Evolutionary conservation across 2,113 vertebrate species (phyloP).

Genomic region (Hoplias malabaricus): DNA sequence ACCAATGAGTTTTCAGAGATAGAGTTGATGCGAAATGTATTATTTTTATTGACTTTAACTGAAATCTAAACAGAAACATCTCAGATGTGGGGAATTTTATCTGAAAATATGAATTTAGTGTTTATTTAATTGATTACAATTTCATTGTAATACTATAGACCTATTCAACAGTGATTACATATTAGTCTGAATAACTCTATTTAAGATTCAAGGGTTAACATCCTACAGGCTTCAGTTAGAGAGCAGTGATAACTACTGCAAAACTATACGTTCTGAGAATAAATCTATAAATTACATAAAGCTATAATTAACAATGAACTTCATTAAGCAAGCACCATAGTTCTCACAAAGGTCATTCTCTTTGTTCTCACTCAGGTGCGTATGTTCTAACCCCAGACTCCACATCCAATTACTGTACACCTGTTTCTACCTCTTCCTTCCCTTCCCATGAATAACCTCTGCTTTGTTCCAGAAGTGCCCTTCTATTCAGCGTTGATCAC

Average conservation of each 20-base stretch:
- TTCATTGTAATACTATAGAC: no score
- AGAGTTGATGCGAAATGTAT: no score
- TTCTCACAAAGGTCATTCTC: constrained; percentile 27
- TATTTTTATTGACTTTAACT: no score
- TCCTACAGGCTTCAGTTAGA: neutral
- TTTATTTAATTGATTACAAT: no score
- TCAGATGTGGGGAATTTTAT: no score
- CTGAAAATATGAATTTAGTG: no score
- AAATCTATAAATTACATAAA: constrained; percentile 11
- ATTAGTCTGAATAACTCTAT: no score
- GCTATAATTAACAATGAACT: constrained; percentile 19
- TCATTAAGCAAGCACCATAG: constrained; percentile 13
- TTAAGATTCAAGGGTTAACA: neutral
- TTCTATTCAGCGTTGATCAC: neutral
- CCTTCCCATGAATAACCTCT: neutral
- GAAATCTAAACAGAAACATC: no score
- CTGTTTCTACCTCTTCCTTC: neutral
- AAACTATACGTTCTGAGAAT: neutral
- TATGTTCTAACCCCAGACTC: neutral
- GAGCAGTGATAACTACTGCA: neutral
- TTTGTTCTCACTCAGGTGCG: constrained; percentile 7
- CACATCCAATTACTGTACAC: neutral
- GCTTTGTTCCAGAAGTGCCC: neutral
- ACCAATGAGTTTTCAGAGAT: no score
- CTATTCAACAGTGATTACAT: no score